These are phyloP conservation scores for Xylocampa areola DNA, from an alignment of 2,888 invertebrate species.

Conservation along the genomic window DNA sequence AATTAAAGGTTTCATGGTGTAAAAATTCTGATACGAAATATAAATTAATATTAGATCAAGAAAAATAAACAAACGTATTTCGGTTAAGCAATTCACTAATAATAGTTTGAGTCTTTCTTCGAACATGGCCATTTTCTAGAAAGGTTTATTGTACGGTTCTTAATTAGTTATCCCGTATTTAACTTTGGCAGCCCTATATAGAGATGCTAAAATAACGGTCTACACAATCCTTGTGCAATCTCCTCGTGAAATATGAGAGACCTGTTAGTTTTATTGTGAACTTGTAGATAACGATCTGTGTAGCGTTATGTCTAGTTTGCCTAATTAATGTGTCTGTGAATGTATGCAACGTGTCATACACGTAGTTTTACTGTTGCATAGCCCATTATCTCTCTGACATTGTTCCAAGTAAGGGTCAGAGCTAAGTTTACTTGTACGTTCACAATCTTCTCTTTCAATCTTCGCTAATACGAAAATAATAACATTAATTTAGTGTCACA, in stretches of 20 bases:
- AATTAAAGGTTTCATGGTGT: neutral
- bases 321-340: conserved; percentile 71
- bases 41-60: neutral
- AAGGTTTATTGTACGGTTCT: neutral
- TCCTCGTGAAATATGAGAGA: conserved; percentile 66
- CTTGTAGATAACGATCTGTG: conserved; percentile 71
- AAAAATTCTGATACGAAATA: neutral
- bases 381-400: conserved; percentile 23
- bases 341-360: conserved; percentile 32
- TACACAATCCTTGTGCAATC: conserved; percentile 53
- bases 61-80: neutral
- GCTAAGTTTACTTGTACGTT: neutral
- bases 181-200: conserved; percentile 49
- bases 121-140: neutral
- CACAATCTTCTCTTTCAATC: neutral
- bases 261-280: conserved; percentile 72
- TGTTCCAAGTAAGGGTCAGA: conserved; percentile 1
- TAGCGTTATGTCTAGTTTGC: conserved; percentile 69
- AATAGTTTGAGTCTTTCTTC: neutral
- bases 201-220: conserved; percentile 68
- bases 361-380: conserved; percentile 41
- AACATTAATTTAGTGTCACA: no score
- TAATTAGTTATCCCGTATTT: conserved; percentile 17
- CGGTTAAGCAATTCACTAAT: neutral
- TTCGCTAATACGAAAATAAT: neutral